phyloP scores from a whole-genome alignment of 2,888 invertebrate genomes.

The Lasioglossum morio region DNA sequence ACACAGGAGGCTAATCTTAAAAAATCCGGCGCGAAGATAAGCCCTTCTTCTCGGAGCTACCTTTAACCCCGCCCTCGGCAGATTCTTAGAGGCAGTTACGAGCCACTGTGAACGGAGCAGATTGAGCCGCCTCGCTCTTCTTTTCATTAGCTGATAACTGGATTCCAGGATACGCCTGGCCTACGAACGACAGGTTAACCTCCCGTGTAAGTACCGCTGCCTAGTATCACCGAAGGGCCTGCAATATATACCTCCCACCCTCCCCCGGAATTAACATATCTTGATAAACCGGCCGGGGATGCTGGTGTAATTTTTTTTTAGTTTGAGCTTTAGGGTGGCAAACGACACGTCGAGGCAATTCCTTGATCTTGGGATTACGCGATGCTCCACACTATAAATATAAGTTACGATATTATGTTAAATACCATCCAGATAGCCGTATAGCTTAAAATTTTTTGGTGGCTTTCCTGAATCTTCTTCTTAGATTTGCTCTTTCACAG shows the following conservation, averaged over 20 bases:
- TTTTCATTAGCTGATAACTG: conserved; percentile 84
- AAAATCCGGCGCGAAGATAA: conserved; percentile 80
- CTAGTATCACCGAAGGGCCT: conserved; percentile 54
- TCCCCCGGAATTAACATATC: conserved; percentile 68
- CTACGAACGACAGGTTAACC: conserved; percentile 82
- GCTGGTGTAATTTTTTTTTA: conserved; percentile 44
- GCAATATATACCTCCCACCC: conserved; percentile 27
- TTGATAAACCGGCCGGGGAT: conserved; percentile 56
- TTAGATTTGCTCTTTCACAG: background rate
- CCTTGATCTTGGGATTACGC: background rate
- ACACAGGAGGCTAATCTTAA: conserved; percentile 84
- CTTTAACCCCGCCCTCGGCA: conserved; percentile 53
- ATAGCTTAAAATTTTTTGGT: background rate
- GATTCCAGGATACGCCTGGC: conserved; percentile 75
- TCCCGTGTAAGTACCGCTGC: conserved; percentile 63
- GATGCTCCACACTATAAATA: background rate
- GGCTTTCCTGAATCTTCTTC: background rate
- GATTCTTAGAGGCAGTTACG: conserved; percentile 66
- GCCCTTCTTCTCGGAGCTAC: conserved; percentile 68
- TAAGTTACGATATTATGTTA: background rate
- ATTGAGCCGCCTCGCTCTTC: conserved; percentile 75
- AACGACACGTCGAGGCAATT: conserved; percentile 24
- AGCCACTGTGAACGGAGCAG: conserved; percentile 69
- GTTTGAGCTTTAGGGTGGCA: conserved; percentile 12
- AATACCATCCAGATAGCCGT: background rate